These are phyloP conservation scores for Camelus dromedarius DNA, from an alignment of 2,113 vertebrate species.

Conservation along the genomic window DNA sequence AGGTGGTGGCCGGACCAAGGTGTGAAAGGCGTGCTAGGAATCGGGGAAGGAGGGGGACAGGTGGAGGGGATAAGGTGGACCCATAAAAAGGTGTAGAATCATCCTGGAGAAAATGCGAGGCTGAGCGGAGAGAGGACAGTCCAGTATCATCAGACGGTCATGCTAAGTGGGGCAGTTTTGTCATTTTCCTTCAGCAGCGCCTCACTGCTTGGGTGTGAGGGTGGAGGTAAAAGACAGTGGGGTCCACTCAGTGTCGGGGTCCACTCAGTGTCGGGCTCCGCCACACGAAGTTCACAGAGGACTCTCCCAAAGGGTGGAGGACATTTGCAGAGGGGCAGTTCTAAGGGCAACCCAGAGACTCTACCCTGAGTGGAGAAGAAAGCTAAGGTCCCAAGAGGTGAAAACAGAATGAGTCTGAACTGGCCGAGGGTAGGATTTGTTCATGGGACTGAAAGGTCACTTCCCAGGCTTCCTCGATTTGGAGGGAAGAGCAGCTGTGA, in stretches of 20 bases:
- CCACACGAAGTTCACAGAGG: accelerated
- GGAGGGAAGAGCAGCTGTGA: not conserved
- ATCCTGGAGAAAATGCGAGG: not conserved
- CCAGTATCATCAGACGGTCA: accelerated
- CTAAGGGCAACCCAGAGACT: not conserved
- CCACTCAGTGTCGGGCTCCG: accelerated
- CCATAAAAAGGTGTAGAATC: accelerated
- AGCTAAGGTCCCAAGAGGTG: not conserved
- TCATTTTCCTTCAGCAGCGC: accelerated
- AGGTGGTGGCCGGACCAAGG: accelerated
- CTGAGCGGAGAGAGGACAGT: accelerated
- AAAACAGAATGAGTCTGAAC: too few relatives aligned
- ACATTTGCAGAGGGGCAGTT: accelerated
- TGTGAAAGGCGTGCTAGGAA: not conserved
- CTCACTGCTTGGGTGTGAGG: accelerated
- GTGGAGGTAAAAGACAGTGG: too few relatives aligned
- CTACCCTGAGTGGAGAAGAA: not conserved
- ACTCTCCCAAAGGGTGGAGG: accelerated
- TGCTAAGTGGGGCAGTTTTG: accelerated
- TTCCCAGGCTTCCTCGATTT: accelerated
- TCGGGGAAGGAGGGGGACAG: not conserved
- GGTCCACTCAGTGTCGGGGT: accelerated
- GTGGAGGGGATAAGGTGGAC: too few relatives aligned
- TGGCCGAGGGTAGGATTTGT: not conserved
- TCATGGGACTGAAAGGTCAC: accelerated